Conservation (phyloP, 2,888 invertebrate genomes). For the Epinotia nisella region DNA sequence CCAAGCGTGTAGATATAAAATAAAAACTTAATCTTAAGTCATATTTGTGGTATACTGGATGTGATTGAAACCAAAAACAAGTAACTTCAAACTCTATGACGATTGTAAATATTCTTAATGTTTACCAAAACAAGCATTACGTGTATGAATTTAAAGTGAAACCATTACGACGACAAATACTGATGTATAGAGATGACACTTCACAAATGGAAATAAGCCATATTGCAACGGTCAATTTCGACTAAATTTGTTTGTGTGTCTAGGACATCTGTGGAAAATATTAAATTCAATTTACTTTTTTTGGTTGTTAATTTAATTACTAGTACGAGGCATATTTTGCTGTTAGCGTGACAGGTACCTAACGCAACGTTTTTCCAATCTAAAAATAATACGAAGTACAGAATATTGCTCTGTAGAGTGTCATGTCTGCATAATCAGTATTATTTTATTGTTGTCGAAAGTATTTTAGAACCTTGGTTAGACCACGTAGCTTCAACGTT, state of each 20-base stretch:
- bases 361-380: background rate
- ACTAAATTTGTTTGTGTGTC: too few relatives aligned
- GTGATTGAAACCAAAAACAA: slow-evolving; percentile 82
- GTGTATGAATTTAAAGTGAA: slow-evolving; percentile 21
- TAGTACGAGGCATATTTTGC: too few relatives aligned
- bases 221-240: background rate
- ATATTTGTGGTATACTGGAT: slow-evolving; percentile 79
- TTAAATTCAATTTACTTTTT: too few relatives aligned
- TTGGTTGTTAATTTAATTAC: too few relatives aligned
- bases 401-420: background rate
- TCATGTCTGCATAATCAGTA: background rate
- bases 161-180: slow-evolving; percentile 6
- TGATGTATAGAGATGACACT: slow-evolving; percentile 4
- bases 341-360: background rate
- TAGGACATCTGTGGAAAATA: too few relatives aligned
- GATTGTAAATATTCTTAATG: slow-evolving; percentile 41
- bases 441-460: slow-evolving; percentile 9
- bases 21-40: slow-evolving; percentile 57
- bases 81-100: slow-evolving; percentile 59
- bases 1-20: slow-evolving; percentile 67
- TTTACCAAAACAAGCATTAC: slow-evolving; percentile 20
- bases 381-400: background rate
- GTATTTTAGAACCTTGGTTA: slow-evolving; percentile 33
- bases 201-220: background rate
- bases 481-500: slow-evolving; percentile 35